Conservation (phyloP, 2,113 vertebrate species). For the Chamaea fasciata region DNA sequence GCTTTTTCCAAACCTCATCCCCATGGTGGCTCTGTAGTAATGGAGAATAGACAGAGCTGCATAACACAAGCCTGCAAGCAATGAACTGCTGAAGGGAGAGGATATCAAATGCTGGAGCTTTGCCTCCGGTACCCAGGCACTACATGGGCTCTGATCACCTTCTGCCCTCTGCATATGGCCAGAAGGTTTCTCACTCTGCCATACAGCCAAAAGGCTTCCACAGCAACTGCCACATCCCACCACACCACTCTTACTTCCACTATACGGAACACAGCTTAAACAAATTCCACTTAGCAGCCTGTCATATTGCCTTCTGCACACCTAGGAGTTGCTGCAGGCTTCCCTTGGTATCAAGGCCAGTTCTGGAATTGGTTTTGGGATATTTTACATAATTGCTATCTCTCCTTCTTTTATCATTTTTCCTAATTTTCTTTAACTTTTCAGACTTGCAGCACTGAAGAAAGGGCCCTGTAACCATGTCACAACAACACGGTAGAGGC, state of each 20-base stretch:
- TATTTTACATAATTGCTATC: not conserved
- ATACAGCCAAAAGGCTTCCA: not conserved
- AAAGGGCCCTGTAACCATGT: not conserved
- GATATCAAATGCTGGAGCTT: not conserved
- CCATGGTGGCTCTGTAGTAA: slow-evolving; percentile 25
- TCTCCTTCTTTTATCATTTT: not conserved
- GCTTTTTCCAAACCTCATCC: slow-evolving; percentile 57
- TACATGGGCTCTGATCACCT: not conserved
- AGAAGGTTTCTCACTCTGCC: not conserved
- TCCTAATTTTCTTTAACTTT: not conserved
- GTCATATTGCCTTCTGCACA: not conserved
- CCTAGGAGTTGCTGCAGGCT: not conserved
- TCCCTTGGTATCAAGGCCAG: not conserved
- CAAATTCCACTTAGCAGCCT: not conserved
- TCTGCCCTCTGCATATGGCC: not conserved
- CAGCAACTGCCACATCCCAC: not conserved
- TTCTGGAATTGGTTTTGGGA: not conserved
- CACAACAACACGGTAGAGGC: not conserved
- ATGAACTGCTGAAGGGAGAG: not conserved
- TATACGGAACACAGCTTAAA: not conserved
- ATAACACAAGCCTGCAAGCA: not conserved
- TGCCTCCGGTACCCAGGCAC: not conserved
- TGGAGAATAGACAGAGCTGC: slow-evolving; percentile 7
- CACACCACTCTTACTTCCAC: fast-evolving
- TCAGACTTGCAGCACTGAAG: not conserved